Evolutionary conservation across 1,140 invertebrate genomes (phyloP).

Genomic region (Ostrea edulis): DNA sequence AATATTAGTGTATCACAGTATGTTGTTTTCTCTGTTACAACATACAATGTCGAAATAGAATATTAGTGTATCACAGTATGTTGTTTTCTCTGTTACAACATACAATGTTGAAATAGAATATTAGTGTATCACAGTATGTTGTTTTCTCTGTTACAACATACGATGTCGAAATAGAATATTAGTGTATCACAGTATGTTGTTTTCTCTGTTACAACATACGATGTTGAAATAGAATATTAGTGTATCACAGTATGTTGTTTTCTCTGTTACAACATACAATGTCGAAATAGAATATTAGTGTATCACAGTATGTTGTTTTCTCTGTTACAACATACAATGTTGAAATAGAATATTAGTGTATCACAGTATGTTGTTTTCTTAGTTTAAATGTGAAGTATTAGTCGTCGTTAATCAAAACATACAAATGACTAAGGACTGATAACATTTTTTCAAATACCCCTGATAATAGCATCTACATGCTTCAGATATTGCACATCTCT

Average conservation of each 20-base stretch:
- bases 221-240: not conserved
- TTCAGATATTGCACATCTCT: too few relatives aligned
- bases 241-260: not conserved
- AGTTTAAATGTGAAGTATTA: not conserved
- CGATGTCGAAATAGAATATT: not conserved
- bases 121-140: not conserved
- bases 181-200: not conserved
- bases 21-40: slow-evolving; percentile 10
- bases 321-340: slow-evolving; percentile 23
- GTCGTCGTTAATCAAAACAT: too few relatives aligned
- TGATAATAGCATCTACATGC: too few relatives aligned
- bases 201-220: slow-evolving; percentile 7
- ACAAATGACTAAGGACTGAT: too few relatives aligned
- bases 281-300: not conserved
- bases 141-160: slow-evolving; percentile 18
- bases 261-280: slow-evolving; percentile 19
- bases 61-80: not conserved
- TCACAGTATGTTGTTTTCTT: not conserved
- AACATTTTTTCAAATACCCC: too few relatives aligned
- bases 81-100: slow-evolving; percentile 15
- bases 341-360: not conserved
- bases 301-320: not conserved
- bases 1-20: not conserved
- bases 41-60: not conserved
- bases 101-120: not conserved